A percentile compares a stretch with the other conserved stretches of the same genome.
Evolutionary conservation across 2,113 vertebrate genomes (phyloP).

Genomic region (Malurus alboscapulatus): DNA sequence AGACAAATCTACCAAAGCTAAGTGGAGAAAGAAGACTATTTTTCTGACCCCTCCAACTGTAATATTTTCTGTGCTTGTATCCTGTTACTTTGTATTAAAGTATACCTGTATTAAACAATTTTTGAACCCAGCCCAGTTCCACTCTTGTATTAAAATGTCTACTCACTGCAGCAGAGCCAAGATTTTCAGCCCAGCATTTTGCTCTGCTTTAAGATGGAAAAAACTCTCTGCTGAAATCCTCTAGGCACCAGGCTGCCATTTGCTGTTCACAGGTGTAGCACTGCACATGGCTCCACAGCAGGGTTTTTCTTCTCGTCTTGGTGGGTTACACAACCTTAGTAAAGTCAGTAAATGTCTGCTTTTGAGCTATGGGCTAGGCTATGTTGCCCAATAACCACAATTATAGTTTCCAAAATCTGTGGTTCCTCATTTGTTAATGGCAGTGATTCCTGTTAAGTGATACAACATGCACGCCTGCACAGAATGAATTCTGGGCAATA

Average conservation of each 20-base stretch:
- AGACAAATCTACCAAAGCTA: background rate
- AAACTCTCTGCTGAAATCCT: background rate
- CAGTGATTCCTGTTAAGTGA: conserved; percentile 54
- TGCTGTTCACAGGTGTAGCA: conserved; percentile 17
- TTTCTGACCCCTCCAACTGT: background rate
- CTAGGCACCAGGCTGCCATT: conserved; percentile 12
- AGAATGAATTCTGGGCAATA: background rate
- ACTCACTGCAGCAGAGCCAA: background rate
- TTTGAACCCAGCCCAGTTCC: background rate
- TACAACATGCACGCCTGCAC: background rate
- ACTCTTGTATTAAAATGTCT: background rate
- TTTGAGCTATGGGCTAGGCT: conserved; percentile 68
- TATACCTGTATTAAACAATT: background rate
- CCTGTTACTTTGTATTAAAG: background rate
- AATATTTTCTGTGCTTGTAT: background rate
- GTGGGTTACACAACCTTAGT: conserved; percentile 56
- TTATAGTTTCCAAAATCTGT: conserved; percentile 59
- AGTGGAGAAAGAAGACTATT: background rate
- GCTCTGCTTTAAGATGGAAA: conserved; percentile 7
- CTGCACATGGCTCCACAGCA: background rate
- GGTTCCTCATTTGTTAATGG: conserved; percentile 69
- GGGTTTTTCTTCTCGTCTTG: background rate
- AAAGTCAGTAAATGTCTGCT: conserved; percentile 66
- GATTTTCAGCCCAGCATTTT: conserved; percentile 6
- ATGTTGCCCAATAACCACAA: conserved; percentile 70